Conservation (phyloP, 2,113 vertebrate genomes). For the Hippolais icterina region DNA sequence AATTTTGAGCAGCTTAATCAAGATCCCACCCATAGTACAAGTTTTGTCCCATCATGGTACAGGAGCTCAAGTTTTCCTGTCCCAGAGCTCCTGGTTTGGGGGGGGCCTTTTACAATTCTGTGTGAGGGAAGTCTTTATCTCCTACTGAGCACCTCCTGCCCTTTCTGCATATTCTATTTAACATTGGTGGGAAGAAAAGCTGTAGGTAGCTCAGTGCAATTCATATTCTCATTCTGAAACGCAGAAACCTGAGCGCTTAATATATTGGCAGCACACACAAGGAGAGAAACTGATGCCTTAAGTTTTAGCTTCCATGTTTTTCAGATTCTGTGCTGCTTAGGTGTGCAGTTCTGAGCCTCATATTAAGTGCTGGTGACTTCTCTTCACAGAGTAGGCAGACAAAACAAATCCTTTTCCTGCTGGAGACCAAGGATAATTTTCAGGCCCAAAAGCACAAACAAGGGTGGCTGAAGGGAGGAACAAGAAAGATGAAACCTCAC, state of each 20-base stretch:
- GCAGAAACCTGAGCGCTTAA: not conserved
- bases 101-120: not conserved
- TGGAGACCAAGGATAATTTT: too few species aligned
- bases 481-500: too few species aligned
- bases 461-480: too few species aligned
- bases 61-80: not conserved
- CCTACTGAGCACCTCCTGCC: not conserved
- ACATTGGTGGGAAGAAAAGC: rapidly evolving
- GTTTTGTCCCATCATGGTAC: not conserved
- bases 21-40: not conserved
- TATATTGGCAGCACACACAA: not conserved
- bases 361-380: too few species aligned
- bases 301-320: too few species aligned
- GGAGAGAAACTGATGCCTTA: not conserved
- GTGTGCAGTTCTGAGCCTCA: too few species aligned
- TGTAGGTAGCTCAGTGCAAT: not conserved
- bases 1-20: not conserved
- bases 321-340: too few species aligned
- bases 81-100: not conserved
- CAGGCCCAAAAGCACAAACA: too few species aligned
- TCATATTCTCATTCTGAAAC: not conserved
- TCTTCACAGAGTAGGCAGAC: too few species aligned
- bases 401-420: too few species aligned
- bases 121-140: not conserved
- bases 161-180: not conserved